Percentiles rank a stretch among this genome's conserved stretches.
phyloP scores from a whole-genome alignment of 1,140 invertebrate species.

The Lepidurus packardi region DNA sequence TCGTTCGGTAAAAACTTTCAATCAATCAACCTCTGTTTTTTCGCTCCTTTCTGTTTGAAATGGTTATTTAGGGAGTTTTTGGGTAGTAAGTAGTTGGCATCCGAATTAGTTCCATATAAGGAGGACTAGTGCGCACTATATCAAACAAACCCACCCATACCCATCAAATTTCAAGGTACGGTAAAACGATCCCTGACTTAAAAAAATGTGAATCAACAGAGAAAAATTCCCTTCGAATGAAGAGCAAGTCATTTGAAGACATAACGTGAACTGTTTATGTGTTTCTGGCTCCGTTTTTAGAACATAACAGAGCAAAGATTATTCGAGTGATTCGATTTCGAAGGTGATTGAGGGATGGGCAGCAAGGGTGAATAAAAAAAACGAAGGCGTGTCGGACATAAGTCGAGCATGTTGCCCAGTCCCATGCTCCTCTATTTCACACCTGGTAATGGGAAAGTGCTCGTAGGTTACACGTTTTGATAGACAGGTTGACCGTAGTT shows the following conservation, averaged over 20 bases:
- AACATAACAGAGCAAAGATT: neutral
- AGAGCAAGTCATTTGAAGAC: neutral
- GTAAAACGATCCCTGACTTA: constrained; percentile 10
- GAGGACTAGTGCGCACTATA: neutral
- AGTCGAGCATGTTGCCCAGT: neutral
- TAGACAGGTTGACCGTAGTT: constrained; percentile 8
- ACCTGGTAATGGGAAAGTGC: neutral
- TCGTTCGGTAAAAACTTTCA: too few relatives aligned
- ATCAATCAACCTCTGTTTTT: too few relatives aligned
- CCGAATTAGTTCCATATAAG: neutral
- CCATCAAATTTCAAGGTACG: neutral
- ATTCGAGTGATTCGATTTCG: neutral
- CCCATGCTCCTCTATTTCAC: neutral
- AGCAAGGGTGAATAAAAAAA: neutral
- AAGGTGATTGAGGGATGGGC: neutral
- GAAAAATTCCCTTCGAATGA: neutral
- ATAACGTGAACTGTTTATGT: neutral
- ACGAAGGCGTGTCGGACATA: neutral
- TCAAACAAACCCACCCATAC: neutral
- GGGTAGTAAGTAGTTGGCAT: neutral
- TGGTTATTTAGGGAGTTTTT: neutral
- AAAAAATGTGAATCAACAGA: neutral
- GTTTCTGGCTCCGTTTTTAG: neutral
- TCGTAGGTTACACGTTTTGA: neutral
- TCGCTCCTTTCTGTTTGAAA: neutral